phyloP scores from a whole-genome alignment of 2,113 vertebrate species.

The Megaleporinus macrocephalus region DNA sequence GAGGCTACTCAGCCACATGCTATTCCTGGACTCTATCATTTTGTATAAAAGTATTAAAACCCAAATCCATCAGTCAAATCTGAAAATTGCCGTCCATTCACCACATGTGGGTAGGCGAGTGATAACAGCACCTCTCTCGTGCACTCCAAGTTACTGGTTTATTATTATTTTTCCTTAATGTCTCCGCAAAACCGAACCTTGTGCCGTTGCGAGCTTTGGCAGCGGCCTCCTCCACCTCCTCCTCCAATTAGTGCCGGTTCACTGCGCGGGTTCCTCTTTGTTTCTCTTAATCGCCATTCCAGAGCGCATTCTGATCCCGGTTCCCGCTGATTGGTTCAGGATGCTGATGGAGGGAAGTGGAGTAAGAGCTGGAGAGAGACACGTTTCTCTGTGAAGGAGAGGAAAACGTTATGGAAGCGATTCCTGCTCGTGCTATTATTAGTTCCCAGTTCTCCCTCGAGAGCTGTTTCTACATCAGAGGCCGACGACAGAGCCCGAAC shows the following conservation, averaged over 20 bases:
- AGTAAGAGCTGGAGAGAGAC: constrained; percentile 49
- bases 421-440: constrained; percentile 61
- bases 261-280: constrained; percentile 71
- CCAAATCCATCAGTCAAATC: too few species aligned
- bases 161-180: constrained; percentile 24
- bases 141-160: background rate
- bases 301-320: constrained; percentile 63
- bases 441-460: constrained; percentile 33
- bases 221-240: constrained; percentile 39
- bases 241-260: constrained; percentile 70
- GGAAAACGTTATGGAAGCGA: constrained; percentile 62
- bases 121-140: background rate
- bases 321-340: constrained; percentile 70
- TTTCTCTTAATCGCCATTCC: constrained; percentile 75
- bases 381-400: constrained; percentile 47
- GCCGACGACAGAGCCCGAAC: background rate
- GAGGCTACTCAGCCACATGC: too few species aligned
- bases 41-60: too few species aligned
- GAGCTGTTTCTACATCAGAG: constrained; percentile 1
- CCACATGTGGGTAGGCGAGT: background rate
- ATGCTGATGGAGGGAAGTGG: constrained; percentile 60
- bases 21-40: too few species aligned
- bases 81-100: too few species aligned
- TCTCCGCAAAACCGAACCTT: constrained; percentile 28
- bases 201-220: constrained; percentile 63